phyloP scores from a whole-genome alignment of 53 echinoderm and acorn worm species.

The Henricia sp. region DNA sequence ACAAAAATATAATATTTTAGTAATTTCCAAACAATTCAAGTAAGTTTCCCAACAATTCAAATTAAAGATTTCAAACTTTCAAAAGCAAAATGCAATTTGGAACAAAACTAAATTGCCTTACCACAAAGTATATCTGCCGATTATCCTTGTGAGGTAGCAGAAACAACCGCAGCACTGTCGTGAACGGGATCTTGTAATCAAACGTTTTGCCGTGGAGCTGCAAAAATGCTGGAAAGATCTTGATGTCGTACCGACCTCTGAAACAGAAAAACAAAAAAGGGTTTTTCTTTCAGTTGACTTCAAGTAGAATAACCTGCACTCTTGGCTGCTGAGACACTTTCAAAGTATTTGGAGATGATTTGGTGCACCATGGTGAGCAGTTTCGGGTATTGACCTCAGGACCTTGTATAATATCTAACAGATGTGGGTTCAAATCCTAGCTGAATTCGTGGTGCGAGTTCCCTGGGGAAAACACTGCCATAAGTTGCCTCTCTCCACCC shows the following conservation, averaged over 20 bases:
- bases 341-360: too few relatives aligned
- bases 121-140: slow-evolving; percentile 97
- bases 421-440: too few relatives aligned
- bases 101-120: slow-evolving; percentile 26
- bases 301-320: background rate
- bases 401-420: too few relatives aligned
- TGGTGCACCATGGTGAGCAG: too few relatives aligned
- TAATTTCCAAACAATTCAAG: too few relatives aligned
- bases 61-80: background rate
- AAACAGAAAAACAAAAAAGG: slow-evolving; percentile 5
- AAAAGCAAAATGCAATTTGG: background rate
- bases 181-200: slow-evolving; percentile 99
- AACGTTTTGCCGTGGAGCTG: slow-evolving; percentile 99
- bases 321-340: too few relatives aligned
- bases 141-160: slow-evolving; percentile 94
- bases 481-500: too few relatives aligned
- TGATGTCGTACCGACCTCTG: slow-evolving; percentile 99
- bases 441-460: too few relatives aligned
- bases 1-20: background rate
- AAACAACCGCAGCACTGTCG: slow-evolving; percentile 94
- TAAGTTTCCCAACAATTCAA: too few relatives aligned
- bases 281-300: background rate
- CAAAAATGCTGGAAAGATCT: slow-evolving; percentile 97
- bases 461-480: too few relatives aligned
- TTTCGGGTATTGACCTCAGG: too few relatives aligned